Base-by-base conservation (phyloP, 2,888 invertebrate genomes). In the Geophilus truncorum region DNA sequence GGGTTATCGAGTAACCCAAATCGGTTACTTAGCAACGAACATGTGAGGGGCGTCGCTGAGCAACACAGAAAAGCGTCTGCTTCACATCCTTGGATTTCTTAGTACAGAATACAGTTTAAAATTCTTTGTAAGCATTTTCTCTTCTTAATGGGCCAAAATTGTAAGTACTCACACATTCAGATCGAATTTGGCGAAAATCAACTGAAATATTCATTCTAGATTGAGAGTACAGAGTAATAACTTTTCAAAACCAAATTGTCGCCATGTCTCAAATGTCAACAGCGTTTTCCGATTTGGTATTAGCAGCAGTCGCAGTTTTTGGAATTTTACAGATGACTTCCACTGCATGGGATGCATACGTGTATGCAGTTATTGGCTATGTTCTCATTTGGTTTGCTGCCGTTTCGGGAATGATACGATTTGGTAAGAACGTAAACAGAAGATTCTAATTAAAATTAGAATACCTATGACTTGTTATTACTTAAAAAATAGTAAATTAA, bases 201-300 rank as follows among this genome's bases (percentile, higher is more conserved):
- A 75, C 18, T 18, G 3, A n/a, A n/a, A 25, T 25, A 9, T 75
- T 23, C 25, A n/a, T 75, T 25, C 9, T 25, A 32, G 76, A 51
- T 70, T 70, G 28, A 28, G 15, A 25, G 25, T n/a, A n/a, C n/a
- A n/a, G n/a, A n/a, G n/a, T n/a, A 70, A 28, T 25, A 15, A 51
- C 25, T 70, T 28, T 70, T 23, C 23, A 70, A 57, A 70, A 12
- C 28, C 10, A 0, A 70, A 70, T 51, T 51, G 70, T 15, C 70
- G 77, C 78, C 28, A 77, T 80, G 80, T 36, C 70, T 40, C 81
- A 82, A 62, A n/a, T 82, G 18, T 57, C 79, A 30, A 82, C 80
- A 12, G 80, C 82, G n/a, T 78, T 82, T 78, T 82, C 82, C 23
- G 82, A 82, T 76, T 76, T 81, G 32, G 76, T 81, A 25, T 70